phyloP scores from a whole-genome alignment of 1,140 invertebrate genomes.

The Atta texana region DNA sequence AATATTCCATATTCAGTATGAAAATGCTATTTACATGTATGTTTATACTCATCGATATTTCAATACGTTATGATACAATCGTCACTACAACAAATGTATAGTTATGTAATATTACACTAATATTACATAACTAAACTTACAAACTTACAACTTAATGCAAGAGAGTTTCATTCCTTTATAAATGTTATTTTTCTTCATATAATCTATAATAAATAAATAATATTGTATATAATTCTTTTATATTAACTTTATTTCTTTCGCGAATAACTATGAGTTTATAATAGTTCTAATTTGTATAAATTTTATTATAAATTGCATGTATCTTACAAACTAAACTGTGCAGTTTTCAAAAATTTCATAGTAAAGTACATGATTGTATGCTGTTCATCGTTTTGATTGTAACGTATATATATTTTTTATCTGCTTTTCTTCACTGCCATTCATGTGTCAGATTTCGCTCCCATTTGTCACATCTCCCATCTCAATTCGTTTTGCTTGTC shows the following conservation, averaged over 20 bases:
- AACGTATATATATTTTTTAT: slow-evolving; percentile 53
- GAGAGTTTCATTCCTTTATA: background rate
- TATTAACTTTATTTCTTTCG: background rate
- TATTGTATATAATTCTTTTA: background rate
- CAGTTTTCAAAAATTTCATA: background rate
- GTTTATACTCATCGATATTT: background rate
- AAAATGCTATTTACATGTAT: background rate
- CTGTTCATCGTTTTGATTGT: slow-evolving; percentile 24
- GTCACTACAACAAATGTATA: background rate
- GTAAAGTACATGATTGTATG: slow-evolving; percentile 5
- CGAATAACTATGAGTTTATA: background rate
- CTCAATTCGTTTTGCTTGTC: slow-evolving; percentile 53
- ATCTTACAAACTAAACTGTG: background rate
- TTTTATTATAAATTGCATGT: background rate
- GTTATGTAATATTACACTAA: background rate
- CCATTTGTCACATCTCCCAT: slow-evolving; percentile 58
- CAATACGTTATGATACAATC: background rate
- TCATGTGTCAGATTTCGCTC: slow-evolving; percentile 68
- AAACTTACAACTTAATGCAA: slow-evolving; percentile 1
- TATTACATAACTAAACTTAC: background rate
- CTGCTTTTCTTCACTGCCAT: slow-evolving; percentile 43
- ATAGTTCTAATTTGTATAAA: background rate
- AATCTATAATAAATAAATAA: background rate
- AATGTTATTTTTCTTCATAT: background rate
- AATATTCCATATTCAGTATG: background rate